Conservation (phyloP, 2,888 invertebrate species). For the Allophyes oxyacanthae region DNA sequence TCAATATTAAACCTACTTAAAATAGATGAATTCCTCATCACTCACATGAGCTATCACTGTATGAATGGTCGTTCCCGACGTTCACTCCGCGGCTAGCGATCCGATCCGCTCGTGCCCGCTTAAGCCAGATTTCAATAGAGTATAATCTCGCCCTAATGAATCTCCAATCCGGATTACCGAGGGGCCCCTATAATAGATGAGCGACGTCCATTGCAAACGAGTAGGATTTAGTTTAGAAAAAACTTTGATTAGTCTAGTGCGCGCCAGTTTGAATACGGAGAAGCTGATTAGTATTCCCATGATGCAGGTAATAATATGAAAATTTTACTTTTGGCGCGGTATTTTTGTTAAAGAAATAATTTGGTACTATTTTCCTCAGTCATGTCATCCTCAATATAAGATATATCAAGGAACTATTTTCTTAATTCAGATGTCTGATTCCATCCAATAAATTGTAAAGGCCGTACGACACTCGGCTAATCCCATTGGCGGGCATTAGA, state of each 20-base stretch:
- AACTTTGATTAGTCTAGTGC: slow-evolving; percentile 81
- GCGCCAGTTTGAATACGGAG: slow-evolving; percentile 46
- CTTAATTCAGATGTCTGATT: slow-evolving; percentile 77
- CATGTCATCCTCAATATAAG: slow-evolving; percentile 7
- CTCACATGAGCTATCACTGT: slow-evolving; percentile 45
- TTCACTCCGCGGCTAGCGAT: slow-evolving; percentile 56
- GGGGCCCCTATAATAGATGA: slow-evolving; percentile 80
- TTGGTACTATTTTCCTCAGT: slow-evolving; percentile 14
- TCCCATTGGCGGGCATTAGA: slow-evolving; percentile 87
- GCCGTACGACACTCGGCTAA: slow-evolving; percentile 85
- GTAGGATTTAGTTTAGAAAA: slow-evolving; percentile 81
- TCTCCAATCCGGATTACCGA: slow-evolving; percentile 88
- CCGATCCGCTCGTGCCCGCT: slow-evolving; percentile 72
- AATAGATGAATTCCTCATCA: slow-evolving; percentile 41
- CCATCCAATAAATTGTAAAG: slow-evolving; percentile 85
- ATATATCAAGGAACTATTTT: slow-evolving; percentile 56
- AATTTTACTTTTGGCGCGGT: slow-evolving; percentile 20
- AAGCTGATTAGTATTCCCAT: slow-evolving; percentile 38
- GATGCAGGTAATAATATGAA: slow-evolving; percentile 19
- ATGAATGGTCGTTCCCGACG: slow-evolving; percentile 34
- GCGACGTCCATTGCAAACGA: slow-evolving; percentile 80
- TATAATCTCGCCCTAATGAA: slow-evolving; percentile 90
- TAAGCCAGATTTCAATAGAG: slow-evolving; percentile 89
- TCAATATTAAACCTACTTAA: slow-evolving; percentile 39
- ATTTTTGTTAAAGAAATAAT: slow-evolving; percentile 29